Evolutionary conservation across 2,888 invertebrate species (phyloP).

Genomic region (Campoplex capitator): DNA sequence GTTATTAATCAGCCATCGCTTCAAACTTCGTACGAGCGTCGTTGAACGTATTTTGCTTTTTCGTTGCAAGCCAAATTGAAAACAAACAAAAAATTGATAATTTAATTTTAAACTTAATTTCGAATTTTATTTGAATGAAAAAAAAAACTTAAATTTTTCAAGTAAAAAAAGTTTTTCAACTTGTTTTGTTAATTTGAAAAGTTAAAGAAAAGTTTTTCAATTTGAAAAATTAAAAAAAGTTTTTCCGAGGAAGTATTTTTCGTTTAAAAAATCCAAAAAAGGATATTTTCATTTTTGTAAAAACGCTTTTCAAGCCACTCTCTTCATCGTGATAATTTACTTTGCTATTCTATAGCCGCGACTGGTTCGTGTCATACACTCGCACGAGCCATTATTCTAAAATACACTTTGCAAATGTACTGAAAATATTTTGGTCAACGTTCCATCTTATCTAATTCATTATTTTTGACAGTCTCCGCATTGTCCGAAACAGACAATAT

Average conservation of each 20-base stretch:
- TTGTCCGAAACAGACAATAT: slow-evolving; percentile 10
- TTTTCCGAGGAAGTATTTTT: too few relatives aligned
- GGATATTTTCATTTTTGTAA: not conserved
- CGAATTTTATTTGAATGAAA: too few relatives aligned
- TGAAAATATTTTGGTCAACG: not conserved
- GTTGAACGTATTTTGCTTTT: not conserved
- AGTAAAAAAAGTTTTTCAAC: too few relatives aligned
- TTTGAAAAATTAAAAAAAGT: too few relatives aligned
- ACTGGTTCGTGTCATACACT: not conserved
- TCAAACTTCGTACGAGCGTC: not conserved
- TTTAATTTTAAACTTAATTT: too few relatives aligned
- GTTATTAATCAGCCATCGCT: not conserved
- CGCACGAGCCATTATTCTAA: not conserved
- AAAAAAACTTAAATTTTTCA: too few relatives aligned
- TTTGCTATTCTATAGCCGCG: not conserved
- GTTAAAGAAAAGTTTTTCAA: too few relatives aligned
- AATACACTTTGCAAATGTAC: not conserved
- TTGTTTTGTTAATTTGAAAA: too few relatives aligned
- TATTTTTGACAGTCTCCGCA: not conserved
- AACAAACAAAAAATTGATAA: not conserved
- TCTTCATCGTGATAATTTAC: not conserved
- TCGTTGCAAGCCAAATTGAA: not conserved
- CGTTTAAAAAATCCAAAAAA: too few relatives aligned
- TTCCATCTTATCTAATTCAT: not conserved
- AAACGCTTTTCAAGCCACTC: not conserved